phyloP scores from a whole-genome alignment of 2,797 vertebrate genomes.

The Xyrichtys novacula region DNA sequence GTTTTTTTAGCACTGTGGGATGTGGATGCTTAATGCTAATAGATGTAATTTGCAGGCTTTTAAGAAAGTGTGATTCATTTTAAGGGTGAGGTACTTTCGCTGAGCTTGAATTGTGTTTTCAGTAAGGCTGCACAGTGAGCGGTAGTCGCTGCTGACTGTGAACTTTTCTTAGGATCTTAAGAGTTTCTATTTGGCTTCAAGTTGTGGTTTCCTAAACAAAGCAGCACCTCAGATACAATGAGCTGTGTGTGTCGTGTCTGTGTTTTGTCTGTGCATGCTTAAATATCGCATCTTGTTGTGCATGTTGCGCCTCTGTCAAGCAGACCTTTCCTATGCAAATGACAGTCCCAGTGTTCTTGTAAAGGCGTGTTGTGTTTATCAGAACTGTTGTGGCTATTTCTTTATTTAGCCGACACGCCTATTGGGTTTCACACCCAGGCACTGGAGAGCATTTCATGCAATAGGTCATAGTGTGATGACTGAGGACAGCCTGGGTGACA shows the following conservation, averaged over 20 bases:
- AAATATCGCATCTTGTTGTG: background rate
- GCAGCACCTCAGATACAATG: background rate
- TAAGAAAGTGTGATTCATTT: background rate
- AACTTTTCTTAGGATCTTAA: background rate
- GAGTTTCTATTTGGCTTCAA: background rate
- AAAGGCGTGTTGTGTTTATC: conserved; percentile 74
- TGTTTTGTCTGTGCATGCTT: conserved; percentile 20
- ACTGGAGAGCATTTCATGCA: conserved; percentile 67
- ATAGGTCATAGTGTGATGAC: conserved; percentile 80
- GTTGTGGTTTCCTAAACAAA: background rate
- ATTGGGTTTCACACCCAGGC: conserved; percentile 76
- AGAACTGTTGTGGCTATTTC: conserved; percentile 74
- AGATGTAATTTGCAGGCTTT: background rate
- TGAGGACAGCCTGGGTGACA: conserved; percentile 67
- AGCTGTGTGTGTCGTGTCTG: background rate
- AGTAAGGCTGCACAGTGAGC: background rate
- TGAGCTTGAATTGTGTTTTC: conserved; percentile 18
- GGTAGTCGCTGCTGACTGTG: background rate
- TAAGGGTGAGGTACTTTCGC: conserved; percentile 12
- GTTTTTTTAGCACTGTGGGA: conserved; percentile 9
- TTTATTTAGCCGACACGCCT: conserved; percentile 79
- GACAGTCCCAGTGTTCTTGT: conserved; percentile 71
- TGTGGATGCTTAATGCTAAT: background rate
- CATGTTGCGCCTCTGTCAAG: conserved; percentile 57
- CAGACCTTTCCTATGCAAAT: conserved; percentile 65